Conservation (phyloP, 2,113 vertebrate species). For the Tenrec ecaudatus region DNA sequence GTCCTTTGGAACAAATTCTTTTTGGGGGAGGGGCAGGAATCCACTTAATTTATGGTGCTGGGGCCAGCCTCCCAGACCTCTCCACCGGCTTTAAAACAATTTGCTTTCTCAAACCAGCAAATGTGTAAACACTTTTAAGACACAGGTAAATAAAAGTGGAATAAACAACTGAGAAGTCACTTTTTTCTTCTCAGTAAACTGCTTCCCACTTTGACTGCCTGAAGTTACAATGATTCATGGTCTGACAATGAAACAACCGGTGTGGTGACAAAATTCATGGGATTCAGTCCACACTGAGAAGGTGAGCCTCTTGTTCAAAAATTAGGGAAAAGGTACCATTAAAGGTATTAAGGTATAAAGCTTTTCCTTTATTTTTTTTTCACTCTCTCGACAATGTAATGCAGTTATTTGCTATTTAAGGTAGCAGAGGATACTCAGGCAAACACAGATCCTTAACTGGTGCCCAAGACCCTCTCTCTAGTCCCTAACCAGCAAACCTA, state of each 20-base stretch:
- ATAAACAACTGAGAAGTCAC: constrained; percentile 59
- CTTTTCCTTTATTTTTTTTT: not conserved
- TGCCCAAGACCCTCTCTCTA: not conserved
- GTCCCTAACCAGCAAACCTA: not conserved
- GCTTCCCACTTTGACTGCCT: not conserved
- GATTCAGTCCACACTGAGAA: not conserved
- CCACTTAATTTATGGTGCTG: too few relatives aligned
- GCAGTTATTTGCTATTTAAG: constrained; percentile 12
- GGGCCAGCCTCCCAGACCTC: too few relatives aligned
- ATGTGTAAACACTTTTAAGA: not conserved
- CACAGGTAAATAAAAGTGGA: constrained; percentile 62
- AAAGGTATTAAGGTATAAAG: not conserved
- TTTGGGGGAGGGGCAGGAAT: too few relatives aligned
- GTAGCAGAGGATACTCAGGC: not conserved
- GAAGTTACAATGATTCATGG: not conserved
- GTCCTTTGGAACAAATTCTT: too few relatives aligned
- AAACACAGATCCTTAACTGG: not conserved
- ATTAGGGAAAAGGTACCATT: not conserved
- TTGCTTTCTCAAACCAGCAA: too few relatives aligned
- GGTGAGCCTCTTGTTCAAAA: too few relatives aligned
- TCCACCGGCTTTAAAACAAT: too few relatives aligned
- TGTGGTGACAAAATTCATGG: not conserved
- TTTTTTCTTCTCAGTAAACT: not conserved
- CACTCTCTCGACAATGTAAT: not conserved
- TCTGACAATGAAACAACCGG: not conserved